Conservation (phyloP, 92 coral and sea anemone species). For the Parazoanthus swiftii region DNA sequence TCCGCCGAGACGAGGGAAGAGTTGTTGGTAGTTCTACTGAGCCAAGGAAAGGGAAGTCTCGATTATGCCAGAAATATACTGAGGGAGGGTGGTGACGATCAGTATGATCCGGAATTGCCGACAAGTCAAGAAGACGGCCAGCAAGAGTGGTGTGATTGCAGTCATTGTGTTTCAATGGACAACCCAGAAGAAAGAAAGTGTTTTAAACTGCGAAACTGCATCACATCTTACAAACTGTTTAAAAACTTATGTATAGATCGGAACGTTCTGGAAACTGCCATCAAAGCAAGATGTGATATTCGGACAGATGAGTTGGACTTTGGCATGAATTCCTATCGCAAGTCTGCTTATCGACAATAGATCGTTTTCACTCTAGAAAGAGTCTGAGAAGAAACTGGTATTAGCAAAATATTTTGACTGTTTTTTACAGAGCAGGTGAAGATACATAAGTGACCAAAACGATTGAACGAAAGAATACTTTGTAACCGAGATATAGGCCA, state of each 20-base stretch:
- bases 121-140: neutral
- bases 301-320: constrained; percentile 43
- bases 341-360: constrained; percentile 44
- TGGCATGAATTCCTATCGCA: constrained; percentile 34
- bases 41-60: constrained; percentile 51
- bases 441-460: too few species aligned
- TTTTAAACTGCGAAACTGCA: constrained; percentile 6
- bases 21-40: constrained; percentile 40
- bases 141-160: constrained; percentile 57
- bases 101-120: neutral
- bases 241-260: constrained; percentile 39
- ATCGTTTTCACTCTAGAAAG: too few species aligned
- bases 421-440: too few species aligned
- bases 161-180: constrained; percentile 16
- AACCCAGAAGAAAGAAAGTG: constrained; percentile 14
- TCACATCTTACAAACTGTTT: constrained; percentile 33
- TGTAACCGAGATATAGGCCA: too few species aligned
- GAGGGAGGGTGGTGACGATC: constrained; percentile 3
- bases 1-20: constrained; percentile 25
- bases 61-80: constrained; percentile 41
- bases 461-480: too few species aligned
- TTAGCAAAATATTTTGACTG: too few species aligned
- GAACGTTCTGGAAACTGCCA: constrained; percentile 41
- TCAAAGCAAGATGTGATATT: constrained; percentile 38
- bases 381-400: too few species aligned